phyloP scores from a whole-genome alignment of 2,797 vertebrate species.

The Poeciliopsis presidionis region DNA sequence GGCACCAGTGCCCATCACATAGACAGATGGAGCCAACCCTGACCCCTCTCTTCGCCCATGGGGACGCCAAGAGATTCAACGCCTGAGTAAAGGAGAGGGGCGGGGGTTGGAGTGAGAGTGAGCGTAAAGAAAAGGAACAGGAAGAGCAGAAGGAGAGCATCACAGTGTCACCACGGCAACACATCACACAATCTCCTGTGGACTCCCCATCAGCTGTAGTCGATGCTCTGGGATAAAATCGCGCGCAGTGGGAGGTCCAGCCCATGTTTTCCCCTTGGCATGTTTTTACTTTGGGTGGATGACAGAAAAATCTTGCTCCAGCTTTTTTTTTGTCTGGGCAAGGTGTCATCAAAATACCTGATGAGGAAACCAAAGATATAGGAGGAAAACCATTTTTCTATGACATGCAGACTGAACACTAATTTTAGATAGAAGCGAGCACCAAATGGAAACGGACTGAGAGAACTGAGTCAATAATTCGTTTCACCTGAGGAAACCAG shows the following conservation, averaged over 20 bases:
- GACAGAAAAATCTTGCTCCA: slow-evolving; percentile 23
- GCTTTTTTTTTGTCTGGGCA: slow-evolving; percentile 10
- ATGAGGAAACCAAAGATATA: slow-evolving; percentile 20
- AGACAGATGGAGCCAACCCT: slow-evolving; percentile 81
- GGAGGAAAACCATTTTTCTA: slow-evolving; percentile 10
- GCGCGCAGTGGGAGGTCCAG: slow-evolving; percentile 38
- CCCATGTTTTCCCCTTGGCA: slow-evolving; percentile 15
- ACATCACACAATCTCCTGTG: slow-evolving; percentile 47
- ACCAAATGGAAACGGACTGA: slow-evolving; percentile 33
- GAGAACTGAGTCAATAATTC: slow-evolving; percentile 9
- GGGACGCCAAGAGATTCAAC: slow-evolving; percentile 66
- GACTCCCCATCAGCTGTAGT: slow-evolving; percentile 49
- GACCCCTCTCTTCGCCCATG: slow-evolving; percentile 71
- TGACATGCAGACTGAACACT: slow-evolving; percentile 7
- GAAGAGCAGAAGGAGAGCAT: slow-evolving; percentile 43
- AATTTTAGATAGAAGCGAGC: slow-evolving; percentile 7
- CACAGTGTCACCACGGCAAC: slow-evolving; percentile 67
- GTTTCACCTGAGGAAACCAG: slow-evolving; percentile 13
- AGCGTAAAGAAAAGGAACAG: slow-evolving; percentile 25
- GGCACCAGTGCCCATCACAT: slow-evolving; percentile 73
- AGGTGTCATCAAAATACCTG: slow-evolving; percentile 26
- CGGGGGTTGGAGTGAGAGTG: slow-evolving; percentile 36
- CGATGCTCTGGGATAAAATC: slow-evolving; percentile 37
- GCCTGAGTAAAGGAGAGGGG: slow-evolving; percentile 62
- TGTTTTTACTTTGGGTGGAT: slow-evolving; percentile 45